These are phyloP conservation scores for Ooceraea biroi DNA, from an alignment of 1,140 invertebrate genomes.

Conservation along the genomic window DNA sequence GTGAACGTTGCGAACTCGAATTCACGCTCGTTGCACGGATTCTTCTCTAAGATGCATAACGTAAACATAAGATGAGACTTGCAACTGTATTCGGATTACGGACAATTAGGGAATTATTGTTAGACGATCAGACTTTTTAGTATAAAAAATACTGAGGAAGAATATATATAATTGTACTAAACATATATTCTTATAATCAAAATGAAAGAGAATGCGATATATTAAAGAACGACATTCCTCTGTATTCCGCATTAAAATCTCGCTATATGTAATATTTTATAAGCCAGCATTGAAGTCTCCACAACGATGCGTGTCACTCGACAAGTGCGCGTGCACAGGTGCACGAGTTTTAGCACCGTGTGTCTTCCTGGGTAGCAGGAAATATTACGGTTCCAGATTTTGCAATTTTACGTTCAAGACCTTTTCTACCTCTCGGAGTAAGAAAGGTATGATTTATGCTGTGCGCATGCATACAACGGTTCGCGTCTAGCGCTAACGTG, in stretches of 20 bases:
- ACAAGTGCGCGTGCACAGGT: not conserved
- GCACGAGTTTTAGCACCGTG: not conserved
- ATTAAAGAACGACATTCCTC: not conserved
- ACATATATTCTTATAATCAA: too few relatives aligned
- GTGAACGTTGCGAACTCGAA: constrained; percentile 4
- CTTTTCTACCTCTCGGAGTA: not conserved
- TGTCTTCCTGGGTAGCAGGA: too few relatives aligned
- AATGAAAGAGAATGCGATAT: too few relatives aligned
- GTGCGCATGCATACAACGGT: not conserved
- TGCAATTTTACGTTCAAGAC: not conserved
- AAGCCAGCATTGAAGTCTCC: constrained; percentile 36
- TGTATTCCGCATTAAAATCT: constrained; percentile 42
- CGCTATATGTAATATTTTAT: not conserved
- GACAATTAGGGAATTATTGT: too few relatives aligned
- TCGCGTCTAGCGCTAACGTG: too few relatives aligned
- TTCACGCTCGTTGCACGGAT: not conserved
- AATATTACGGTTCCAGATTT: not conserved
- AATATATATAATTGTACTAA: too few relatives aligned
- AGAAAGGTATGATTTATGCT: too few relatives aligned
- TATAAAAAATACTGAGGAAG: too few relatives aligned
- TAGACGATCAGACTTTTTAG: too few relatives aligned
- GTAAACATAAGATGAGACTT: too few relatives aligned
- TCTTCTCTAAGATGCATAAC: too few relatives aligned
- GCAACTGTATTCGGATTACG: too few relatives aligned
- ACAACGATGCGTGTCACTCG: not conserved